Evolutionary conservation across 2,113 vertebrate species (phyloP), one percentile per base, ranked within the genome.

Genomic region (Platysteira castanea): DNA sequence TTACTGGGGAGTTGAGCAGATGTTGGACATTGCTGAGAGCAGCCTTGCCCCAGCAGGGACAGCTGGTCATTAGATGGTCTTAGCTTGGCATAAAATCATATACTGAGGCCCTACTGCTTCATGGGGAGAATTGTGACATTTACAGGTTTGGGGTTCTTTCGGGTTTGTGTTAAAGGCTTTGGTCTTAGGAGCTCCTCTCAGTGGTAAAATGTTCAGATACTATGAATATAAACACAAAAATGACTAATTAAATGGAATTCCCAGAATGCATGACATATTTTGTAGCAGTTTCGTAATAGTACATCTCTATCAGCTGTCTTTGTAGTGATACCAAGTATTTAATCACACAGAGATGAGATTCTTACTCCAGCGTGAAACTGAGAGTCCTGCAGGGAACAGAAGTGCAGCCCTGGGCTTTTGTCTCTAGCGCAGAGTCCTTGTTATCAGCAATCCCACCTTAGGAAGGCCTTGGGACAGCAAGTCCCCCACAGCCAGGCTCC

Each of bases 381-480:
- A 88, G 71, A 56, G 46, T 94, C 69, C 93, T 71, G 16, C 70
- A 73, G 92, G 79, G 95, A 73, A 24, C 49, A 89, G 84, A 53
- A 54, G 59, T 85, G 52, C 24, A 96, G 79, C 92, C 68, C 3
- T 5, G 33, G 94, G 76, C 70, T 89, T 84, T 75, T 86, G 14
- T 77, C 53, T 87, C n/a, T 87, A n/a, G 63, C 71, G 88, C 86
- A 93, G 95, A 96, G 95, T 87, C 89, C 15, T 78, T 30, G 35
- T 74, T 75, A 42, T 49, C 76, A 41, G 31, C 46, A 59, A 30
- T 65, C 54, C 37, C 63, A 77, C 46, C 59, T 88, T 84, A 71
- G 95, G 82, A 86, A 81, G 56, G 54, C 87, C 95, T 75, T 93
- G 92, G 33, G 70, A 53, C 93, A 89, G 52, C 50, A 64, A 53